phyloP scores from a whole-genome alignment of 2,888 invertebrate species.

The Esperia sulphurella region DNA sequence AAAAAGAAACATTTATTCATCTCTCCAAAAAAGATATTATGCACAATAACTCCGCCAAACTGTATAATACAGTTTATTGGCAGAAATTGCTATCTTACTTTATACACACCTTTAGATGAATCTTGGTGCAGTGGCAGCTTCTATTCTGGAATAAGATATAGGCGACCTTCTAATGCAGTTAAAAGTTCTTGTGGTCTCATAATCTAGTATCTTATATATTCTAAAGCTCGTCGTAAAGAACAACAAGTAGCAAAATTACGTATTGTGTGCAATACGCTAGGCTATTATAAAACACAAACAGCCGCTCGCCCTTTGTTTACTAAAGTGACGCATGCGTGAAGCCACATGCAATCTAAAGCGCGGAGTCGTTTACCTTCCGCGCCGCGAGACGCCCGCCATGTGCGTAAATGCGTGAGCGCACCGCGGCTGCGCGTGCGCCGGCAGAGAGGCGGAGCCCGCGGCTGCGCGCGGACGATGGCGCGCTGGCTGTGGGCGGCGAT shows the following conservation, averaged over 20 bases:
- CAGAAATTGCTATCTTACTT: too few relatives aligned
- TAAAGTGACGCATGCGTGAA: conserved; percentile 67
- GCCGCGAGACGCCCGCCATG: conserved; percentile 68
- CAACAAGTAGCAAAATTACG: conserved; percentile 10
- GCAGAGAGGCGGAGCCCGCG: conserved; percentile 60
- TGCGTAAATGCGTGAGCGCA: conserved; percentile 54
- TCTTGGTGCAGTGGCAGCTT: too few relatives aligned
- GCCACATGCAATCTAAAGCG: conserved; percentile 63
- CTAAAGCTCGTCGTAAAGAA: not conserved
- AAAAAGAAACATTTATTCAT: too few relatives aligned
- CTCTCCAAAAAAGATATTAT: too few relatives aligned
- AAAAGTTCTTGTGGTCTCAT: too few relatives aligned
- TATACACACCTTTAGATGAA: too few relatives aligned
- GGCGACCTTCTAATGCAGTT: too few relatives aligned
- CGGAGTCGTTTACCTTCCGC: conserved; percentile 77
- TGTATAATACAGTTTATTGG: too few relatives aligned
- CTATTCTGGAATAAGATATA: too few relatives aligned
- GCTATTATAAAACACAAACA: conserved; percentile 58
- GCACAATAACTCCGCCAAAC: too few relatives aligned
- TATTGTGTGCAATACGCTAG: conserved; percentile 33
- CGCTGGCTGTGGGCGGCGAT: conserved; percentile 62
- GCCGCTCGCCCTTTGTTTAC: conserved; percentile 74
- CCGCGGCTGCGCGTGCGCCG: conserved; percentile 28
- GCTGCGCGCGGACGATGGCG: conserved; percentile 70
- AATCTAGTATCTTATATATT: too few relatives aligned